Evolutionary conservation across 2,888 invertebrate species (phyloP).

Genomic region (Ellobium chinense): DNA sequence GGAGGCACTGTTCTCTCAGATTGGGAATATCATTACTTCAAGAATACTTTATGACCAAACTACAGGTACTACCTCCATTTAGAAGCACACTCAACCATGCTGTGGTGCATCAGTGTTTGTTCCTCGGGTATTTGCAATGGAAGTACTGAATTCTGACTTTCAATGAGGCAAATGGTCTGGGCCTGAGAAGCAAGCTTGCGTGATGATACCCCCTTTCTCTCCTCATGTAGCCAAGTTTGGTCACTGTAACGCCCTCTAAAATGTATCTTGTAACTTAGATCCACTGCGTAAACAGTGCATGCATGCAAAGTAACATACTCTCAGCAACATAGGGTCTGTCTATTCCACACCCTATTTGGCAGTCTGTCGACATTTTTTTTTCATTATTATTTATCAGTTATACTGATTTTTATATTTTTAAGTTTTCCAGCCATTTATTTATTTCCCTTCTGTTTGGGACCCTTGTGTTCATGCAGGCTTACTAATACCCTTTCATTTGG

Average conservation of each 20-base stretch:
- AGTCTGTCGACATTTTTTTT: slow-evolving; percentile 26
- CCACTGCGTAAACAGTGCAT: slow-evolving; percentile 30
- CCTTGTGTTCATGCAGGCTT: slow-evolving; percentile 43
- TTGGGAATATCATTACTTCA: slow-evolving; percentile 79
- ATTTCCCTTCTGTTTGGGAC: slow-evolving; percentile 9
- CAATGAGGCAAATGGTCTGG: slow-evolving; percentile 41
- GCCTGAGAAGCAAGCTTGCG: slow-evolving; percentile 45
- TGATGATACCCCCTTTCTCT: slow-evolving; percentile 21
- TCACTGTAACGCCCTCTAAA: slow-evolving; percentile 26
- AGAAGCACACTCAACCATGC: slow-evolving; percentile 33
- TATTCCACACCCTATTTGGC: slow-evolving; percentile 19
- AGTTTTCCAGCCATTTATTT: not conserved
- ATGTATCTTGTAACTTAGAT: slow-evolving; percentile 21
- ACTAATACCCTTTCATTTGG: slow-evolving; percentile 41
- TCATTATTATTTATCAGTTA: slow-evolving; percentile 8
- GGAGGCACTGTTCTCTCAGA: slow-evolving; percentile 79
- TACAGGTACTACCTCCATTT: slow-evolving; percentile 72
- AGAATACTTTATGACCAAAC: slow-evolving; percentile 80
- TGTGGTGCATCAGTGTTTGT: slow-evolving; percentile 45
- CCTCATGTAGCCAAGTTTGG: slow-evolving; percentile 15
- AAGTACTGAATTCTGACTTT: slow-evolving; percentile 41
- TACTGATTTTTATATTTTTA: slow-evolving; percentile 17
- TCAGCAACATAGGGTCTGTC: slow-evolving; percentile 11
- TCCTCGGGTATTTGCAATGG: slow-evolving; percentile 35
- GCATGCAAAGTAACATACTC: slow-evolving; percentile 27